Base-by-base conservation (phyloP, 2,888 invertebrate genomes). In the Anoplius nigerrimus region DNA sequence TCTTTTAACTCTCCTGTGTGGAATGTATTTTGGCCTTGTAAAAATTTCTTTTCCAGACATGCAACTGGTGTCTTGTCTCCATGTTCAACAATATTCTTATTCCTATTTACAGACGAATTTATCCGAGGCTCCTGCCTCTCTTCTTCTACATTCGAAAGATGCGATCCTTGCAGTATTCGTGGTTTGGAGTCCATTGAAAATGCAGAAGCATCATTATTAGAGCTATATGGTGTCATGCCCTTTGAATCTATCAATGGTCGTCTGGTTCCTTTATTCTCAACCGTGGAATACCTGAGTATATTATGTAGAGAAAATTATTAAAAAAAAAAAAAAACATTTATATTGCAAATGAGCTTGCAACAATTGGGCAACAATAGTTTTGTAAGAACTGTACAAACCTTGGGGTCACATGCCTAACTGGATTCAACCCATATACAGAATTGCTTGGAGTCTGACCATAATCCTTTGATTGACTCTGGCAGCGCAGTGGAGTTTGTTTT, bases 241-340 rank as follows among this genome's bases (percentile, higher is more conserved):
- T 45, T 58, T n/a, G 85, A 76, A 62, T 87, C 86, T 20, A 75
- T 75, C 62, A 88, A 76, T 4, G 88, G 88, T 66, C 79, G 80
- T 45, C 87, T 82, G 0, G 71, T 53, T 34, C 34, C 34, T 34
- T 59, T 60, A 48, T 61, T 60, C 11, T 34, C 34, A 2, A 13
- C 11, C 11, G 11, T 34, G 18, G n/a, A 5, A 43, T 56, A 56
- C 43, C 56, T 56, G 21, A 20, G 21, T 18, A 3, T 6, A 48
- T 34, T 34, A 34, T 13, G 11, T 27, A 6, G 66, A 61, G 52
- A 54, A 34, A 16, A 27, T 42, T 21, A 46, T 59, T 69, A 20
- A 27, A 27, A 27, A 27, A 27, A 27, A 27, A 27, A 27, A 6
- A 27, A 27, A 27, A 27, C 27, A n/a, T 27, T 2, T 27, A 27